Evolutionary conservation across 2,113 vertebrate species (phyloP), one percentile per base, ranked within the genome.

Genomic region (Tachycineta bicolor): DNA sequence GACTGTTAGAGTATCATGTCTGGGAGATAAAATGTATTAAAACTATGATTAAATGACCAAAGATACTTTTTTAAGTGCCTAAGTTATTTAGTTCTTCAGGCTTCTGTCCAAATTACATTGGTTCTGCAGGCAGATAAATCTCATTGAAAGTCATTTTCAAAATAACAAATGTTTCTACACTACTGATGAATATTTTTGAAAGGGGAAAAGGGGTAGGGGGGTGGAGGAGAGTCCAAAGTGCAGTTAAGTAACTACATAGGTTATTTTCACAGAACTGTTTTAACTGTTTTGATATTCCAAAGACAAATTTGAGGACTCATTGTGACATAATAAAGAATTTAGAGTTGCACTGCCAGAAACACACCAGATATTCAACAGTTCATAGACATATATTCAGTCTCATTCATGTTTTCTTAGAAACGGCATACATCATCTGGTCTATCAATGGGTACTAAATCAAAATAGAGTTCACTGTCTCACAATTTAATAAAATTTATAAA

Each of bases 171-270:
- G 22, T 58, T 86, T 76, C n/a, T 65, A 79, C 19, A 46, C 15
- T 39, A 52, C 41, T 60, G 29, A 78, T 64, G 8, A 88, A 43
- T 25, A 20, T 33, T 33, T 90, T 52, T 14, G 9, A 14, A 23
- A 7, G 12, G 1, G 5, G 3, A 14, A 9, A 15, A 12, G 22
- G 28, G 6, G 15, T 2, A 17, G 1, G 14, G 17, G 4, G 8
- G 2, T 10, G 37, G 26, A 37, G 12, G 21, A 2, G 21, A 56
- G 44, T n/a, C 44, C 23, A 37, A 25, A 49, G 15, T 41, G 4
- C 12, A 79, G 28, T 46, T 74, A 74, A 65, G 25, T 34, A 79
- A 74, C 33, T 70, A 41, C 6, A 33, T 3, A 58, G 8, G 26
- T 50, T 82, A 49, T 59, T 75, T 58, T 79, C 58, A 79, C 16